Conservation (phyloP, 2,888 invertebrate genomes). For the Caenorhabditis imperialis region DNA sequence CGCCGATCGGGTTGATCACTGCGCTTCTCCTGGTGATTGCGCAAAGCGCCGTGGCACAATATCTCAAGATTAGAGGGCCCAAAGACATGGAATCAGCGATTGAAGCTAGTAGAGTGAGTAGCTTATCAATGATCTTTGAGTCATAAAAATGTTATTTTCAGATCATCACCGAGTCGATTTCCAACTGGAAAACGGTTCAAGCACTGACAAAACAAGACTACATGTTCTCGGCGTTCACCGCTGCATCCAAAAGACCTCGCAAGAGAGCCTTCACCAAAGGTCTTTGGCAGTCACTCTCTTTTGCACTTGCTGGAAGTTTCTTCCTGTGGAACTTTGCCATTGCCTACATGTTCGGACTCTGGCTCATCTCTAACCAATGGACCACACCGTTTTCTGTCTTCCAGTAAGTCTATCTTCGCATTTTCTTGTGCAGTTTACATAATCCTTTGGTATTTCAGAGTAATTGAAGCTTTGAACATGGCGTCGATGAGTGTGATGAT, state of each 20-base stretch:
- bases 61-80: constrained; percentile 66
- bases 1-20: constrained; percentile 68
- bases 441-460: constrained; percentile 76
- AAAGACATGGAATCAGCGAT: constrained; percentile 65
- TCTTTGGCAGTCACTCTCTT: constrained; percentile 64
- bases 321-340: constrained; percentile 69
- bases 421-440: not conserved
- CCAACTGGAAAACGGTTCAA: constrained; percentile 79
- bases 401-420: constrained; percentile 57
- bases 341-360: constrained; percentile 68
- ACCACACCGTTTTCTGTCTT: constrained; percentile 71
- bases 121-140: too few relatives aligned
- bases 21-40: constrained; percentile 53
- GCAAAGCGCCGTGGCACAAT: constrained; percentile 62
- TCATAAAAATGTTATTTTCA: constrained; percentile 19
- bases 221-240: constrained; percentile 70
- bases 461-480: constrained; percentile 81
- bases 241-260: constrained; percentile 58
- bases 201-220: constrained; percentile 78
- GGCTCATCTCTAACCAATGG: constrained; percentile 60
- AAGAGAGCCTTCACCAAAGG: constrained; percentile 61
- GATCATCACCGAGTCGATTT: constrained; percentile 79
- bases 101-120: constrained; percentile 64
- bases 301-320: constrained; percentile 60
- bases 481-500: constrained; percentile 80